Evolutionary conservation across 2,113 vertebrate species (phyloP).

Genomic region (Chamaea fasciata): DNA sequence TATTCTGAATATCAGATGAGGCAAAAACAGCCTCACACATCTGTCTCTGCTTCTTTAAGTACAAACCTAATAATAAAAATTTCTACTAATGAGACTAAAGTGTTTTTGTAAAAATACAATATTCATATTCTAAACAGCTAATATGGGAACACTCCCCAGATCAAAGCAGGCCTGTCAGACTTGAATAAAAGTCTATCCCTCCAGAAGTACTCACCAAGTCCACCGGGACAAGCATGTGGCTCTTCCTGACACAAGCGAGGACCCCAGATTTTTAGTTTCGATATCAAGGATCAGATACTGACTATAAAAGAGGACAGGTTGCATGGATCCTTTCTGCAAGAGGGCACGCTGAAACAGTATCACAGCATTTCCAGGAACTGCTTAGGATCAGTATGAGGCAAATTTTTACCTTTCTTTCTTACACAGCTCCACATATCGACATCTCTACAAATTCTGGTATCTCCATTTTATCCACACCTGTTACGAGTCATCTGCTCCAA

Average conservation of each 20-base stretch:
- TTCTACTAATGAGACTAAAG: not conserved
- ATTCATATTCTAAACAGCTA: not conserved
- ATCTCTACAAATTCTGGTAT: not conserved
- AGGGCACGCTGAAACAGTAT: not conserved
- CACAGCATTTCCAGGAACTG: not conserved
- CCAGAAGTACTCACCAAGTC: not conserved
- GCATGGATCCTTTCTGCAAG: not conserved
- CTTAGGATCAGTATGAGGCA: not conserved
- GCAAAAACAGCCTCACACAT: not conserved
- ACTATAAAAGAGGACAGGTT: not conserved
- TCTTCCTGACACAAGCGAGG: not conserved
- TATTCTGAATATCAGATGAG: not conserved
- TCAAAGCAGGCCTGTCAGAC: not conserved
- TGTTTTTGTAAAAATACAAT: not conserved
- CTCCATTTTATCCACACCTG: not conserved
- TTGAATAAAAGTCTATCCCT: not conserved
- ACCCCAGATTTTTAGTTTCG: not conserved
- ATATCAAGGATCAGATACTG: accelerated
- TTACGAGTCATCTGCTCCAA: not conserved
- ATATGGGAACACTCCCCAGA: not conserved
- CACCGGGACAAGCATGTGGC: not conserved
- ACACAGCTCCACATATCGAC: not conserved
- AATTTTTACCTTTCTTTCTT: not conserved
- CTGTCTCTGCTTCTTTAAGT: not conserved
- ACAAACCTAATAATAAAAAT: not conserved